Conservation (phyloP, 2,888 invertebrate genomes). For the Coremacera marginata region DNA sequence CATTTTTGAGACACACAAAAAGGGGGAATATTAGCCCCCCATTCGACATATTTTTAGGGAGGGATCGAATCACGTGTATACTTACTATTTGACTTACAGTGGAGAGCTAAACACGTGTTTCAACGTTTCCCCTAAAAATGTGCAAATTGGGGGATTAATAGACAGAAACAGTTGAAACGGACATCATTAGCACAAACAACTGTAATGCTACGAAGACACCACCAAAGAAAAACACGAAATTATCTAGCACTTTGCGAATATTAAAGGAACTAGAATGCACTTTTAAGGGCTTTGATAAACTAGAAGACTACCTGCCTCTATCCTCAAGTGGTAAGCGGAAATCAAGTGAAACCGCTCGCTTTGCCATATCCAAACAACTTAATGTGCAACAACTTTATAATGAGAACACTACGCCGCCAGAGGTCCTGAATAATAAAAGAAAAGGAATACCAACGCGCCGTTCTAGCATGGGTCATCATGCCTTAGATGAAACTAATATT, state of each 20-base stretch:
- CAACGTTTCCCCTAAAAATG: no score
- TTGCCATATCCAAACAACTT: slow-evolving; percentile 44
- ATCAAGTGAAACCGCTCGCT: slow-evolving; percentile 44
- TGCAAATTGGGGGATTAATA: no score
- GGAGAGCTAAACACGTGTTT: no score
- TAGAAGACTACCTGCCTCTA: slow-evolving; percentile 42
- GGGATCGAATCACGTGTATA: no score
- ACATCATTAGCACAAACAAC: neutral
- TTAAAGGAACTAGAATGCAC: slow-evolving; percentile 45
- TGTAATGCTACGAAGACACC: neutral
- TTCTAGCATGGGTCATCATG: slow-evolving; percentile 8
- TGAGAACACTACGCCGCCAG: slow-evolving; percentile 13
- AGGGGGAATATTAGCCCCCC: no score
- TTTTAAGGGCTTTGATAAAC: slow-evolving; percentile 46
- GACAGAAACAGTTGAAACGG: neutral
- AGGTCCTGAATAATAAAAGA: neutral
- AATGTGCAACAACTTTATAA: neutral
- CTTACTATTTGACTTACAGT: no score
- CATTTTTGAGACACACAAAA: no score
- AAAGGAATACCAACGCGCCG: slow-evolving; percentile 3
- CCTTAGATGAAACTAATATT: neutral
- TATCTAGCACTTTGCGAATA: neutral
- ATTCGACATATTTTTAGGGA: no score
- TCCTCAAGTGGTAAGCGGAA: slow-evolving; percentile 39
- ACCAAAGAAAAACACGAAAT: neutral